A percentile compares a stretch with the other conserved stretches of the same genome.
These are phyloP conservation scores for Plecturocebus donacophilus DNA, from an alignment of 2,113 vertebrate genomes.

Conservation along the genomic window DNA sequence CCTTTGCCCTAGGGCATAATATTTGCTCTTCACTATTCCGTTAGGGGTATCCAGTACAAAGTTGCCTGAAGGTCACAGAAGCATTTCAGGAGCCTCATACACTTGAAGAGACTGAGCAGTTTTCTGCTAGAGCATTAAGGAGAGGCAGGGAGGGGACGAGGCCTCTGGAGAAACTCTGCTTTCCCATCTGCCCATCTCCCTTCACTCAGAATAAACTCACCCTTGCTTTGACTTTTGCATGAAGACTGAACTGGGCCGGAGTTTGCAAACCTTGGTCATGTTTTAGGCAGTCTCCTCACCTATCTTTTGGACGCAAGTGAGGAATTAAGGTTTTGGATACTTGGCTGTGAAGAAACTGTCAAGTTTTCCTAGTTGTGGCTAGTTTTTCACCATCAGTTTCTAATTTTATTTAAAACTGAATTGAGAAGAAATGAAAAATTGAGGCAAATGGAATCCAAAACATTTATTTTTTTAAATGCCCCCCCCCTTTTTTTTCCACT, in stretches of 20 bases:
- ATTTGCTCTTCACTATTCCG: neutral
- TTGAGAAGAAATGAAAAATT: neutral
- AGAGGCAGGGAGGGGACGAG: neutral
- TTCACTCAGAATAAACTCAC: neutral
- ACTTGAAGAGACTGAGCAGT: neutral
- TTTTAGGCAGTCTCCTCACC: neutral
- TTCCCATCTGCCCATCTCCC: neutral
- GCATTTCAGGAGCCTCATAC: neutral
- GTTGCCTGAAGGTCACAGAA: neutral
- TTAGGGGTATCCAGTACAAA: neutral
- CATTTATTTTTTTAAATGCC: neutral
- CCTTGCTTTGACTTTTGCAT: neutral
- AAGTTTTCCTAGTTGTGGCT: neutral
- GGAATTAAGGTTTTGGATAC: neutral
- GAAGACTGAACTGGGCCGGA: neutral
- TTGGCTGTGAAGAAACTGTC: neutral
- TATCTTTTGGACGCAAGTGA: neutral
- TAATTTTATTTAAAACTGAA: constrained; percentile 42
- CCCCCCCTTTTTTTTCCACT: neutral
- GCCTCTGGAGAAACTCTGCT: neutral
- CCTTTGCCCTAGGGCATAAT: constrained; percentile 2
- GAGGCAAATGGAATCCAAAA: neutral
- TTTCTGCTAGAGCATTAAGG: neutral
- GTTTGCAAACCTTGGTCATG: neutral
- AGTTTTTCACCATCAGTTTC: neutral